phyloP scores from a whole-genome alignment of 1,140 invertebrate genomes.

The Spodoptera litura region DNA sequence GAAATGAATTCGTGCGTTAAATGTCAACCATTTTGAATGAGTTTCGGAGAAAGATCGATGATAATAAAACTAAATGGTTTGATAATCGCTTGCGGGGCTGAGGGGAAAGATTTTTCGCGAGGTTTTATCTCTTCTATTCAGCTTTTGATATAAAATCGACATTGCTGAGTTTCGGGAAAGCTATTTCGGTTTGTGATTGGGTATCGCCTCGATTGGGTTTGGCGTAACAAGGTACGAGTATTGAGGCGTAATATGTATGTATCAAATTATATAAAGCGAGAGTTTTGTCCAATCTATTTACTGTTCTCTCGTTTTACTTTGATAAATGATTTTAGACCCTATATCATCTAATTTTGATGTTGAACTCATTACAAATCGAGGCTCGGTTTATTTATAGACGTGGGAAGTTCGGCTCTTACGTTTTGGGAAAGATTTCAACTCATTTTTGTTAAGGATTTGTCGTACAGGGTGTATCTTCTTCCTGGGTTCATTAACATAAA shows the following conservation, averaged over 20 bases:
- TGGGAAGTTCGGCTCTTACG: no score
- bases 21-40: slow-evolving; percentile 60
- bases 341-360: background rate
- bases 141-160: slow-evolving; percentile 47
- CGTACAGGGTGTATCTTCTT: no score
- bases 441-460: no score
- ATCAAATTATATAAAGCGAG: slow-evolving; percentile 25
- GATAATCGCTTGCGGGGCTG: slow-evolving; percentile 48
- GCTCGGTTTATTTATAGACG: background rate
- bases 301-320: background rate
- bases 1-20: slow-evolving; percentile 70
- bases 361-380: background rate
- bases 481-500: no score
- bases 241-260: slow-evolving; percentile 16
- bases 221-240: slow-evolving; percentile 32
- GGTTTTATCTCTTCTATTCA: slow-evolving; percentile 44
- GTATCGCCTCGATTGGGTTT: slow-evolving; percentile 40
- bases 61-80: slow-evolving; percentile 52
- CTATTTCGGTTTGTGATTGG: slow-evolving; percentile 46
- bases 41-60: slow-evolving; percentile 46
- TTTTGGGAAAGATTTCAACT: no score
- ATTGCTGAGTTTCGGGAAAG: slow-evolving; percentile 44
- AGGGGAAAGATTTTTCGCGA: slow-evolving; percentile 42
- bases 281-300: slow-evolving; percentile 18
- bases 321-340: background rate